A percentile compares a stretch with the other conserved stretches of the same genome.
phyloP scores from a whole-genome alignment of 1,140 invertebrate species.

The Lamellibrachia luymesi region DNA sequence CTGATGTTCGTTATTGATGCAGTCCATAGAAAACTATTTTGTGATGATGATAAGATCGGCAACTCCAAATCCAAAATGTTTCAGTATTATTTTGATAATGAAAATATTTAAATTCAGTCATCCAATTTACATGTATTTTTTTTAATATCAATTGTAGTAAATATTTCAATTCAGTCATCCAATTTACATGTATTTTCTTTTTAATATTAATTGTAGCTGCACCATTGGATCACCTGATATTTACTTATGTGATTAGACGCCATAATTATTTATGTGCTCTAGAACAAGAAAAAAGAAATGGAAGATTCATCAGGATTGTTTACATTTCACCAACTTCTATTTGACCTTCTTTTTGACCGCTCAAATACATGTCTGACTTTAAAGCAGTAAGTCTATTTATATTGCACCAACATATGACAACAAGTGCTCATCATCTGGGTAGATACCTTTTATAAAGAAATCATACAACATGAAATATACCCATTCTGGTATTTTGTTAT shows the following conservation, averaged over 20 bases:
- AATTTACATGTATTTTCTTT: background rate
- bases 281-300: background rate
- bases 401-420: background rate
- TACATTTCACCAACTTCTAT: background rate
- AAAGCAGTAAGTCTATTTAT: background rate
- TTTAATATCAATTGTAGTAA: background rate
- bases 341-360: background rate
- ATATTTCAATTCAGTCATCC: background rate
- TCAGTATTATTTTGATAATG: background rate
- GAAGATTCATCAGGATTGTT: background rate
- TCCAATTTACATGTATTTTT: background rate
- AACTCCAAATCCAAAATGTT: background rate
- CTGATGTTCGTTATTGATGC: background rate
- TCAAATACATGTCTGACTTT: background rate
- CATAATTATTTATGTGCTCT: background rate
- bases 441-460: background rate
- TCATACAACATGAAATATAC: background rate
- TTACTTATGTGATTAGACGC: background rate
- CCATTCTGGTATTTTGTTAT: background rate
- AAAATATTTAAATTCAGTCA: background rate
- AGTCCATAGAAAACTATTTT: background rate
- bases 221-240: background rate
- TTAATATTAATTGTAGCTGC: background rate
- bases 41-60: too few species aligned
- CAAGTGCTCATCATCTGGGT: background rate